Evolutionary conservation across 1,140 invertebrate genomes (phyloP).

Genomic region (Trachymyrmex cornetzi): DNA sequence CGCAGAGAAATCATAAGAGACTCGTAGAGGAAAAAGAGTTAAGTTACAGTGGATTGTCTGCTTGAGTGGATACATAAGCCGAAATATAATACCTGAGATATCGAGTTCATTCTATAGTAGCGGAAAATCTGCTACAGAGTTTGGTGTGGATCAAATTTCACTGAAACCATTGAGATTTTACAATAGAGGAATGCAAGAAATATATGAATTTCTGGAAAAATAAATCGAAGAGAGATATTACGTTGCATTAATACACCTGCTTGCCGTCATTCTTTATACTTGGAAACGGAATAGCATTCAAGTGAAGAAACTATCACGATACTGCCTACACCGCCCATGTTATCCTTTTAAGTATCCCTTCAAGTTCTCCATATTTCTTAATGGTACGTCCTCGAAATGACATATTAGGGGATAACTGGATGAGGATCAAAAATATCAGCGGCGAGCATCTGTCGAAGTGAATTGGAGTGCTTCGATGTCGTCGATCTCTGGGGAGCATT

Average conservation of each 20-base stretch:
- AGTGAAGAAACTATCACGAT: not conserved
- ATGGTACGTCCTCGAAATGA: not conserved
- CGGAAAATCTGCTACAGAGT: slow-evolving; percentile 32
- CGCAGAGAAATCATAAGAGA: not conserved
- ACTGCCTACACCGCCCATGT: not conserved
- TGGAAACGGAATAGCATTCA: not conserved
- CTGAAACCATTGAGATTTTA: not conserved
- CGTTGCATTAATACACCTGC: not conserved
- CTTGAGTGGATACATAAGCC: slow-evolving; percentile 54
- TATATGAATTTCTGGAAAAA: not conserved
- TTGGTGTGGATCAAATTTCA: slow-evolving; percentile 13
- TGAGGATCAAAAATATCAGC: slow-evolving; percentile 49
- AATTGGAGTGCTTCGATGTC: slow-evolving; percentile 66
- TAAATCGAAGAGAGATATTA: slow-evolving; percentile 4
- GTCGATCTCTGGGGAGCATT: slow-evolving; percentile 64
- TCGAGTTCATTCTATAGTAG: slow-evolving; percentile 10
- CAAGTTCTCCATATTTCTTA: not conserved
- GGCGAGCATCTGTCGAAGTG: not conserved
- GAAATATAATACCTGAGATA: slow-evolving; percentile 46
- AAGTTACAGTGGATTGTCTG: slow-evolving; percentile 49
- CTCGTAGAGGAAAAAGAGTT: slow-evolving; percentile 26
- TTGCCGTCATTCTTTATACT: not conserved
- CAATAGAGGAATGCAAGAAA: not conserved
- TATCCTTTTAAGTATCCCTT: not conserved
- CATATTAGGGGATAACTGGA: slow-evolving; percentile 16